Evolutionary conservation across 2,113 vertebrate species (phyloP), one percentile per base, ranked within the genome.

Genomic region (Urocynchramus pylzowi): DNA sequence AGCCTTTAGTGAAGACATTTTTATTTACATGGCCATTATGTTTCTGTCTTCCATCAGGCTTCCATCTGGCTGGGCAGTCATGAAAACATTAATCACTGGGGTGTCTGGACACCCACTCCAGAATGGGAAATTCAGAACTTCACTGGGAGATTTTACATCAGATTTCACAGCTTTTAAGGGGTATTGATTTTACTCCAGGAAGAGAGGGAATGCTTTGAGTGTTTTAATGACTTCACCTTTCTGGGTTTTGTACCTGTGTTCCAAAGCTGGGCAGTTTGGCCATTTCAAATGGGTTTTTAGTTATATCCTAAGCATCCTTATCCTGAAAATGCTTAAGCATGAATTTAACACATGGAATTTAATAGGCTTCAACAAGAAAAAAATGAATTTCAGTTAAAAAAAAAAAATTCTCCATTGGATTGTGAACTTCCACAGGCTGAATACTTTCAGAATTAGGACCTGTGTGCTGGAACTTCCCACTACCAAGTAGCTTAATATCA

Each of bases 1-100:
- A 23, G 57, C 41, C 35, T 71, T 78, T 31, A 74, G 52, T 50
- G 54, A 89, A 77, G 80, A 81, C 20, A 33, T 76, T 85, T 93
- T 86, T 84, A 89, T 89, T 93, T 80, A 59, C 68, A n/a, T 56
- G 63, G 31, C 11, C 75, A 9, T 84, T 78, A 45, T 71, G 33
- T 59, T 74, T 74, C 68, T 92, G 39, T 42, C 50, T 86, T 65
- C 68, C 35, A 37, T 42, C 94, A 92, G 59, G 63, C n/a, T 85
- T 73, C 90, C 71, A 84, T 80, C 83, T 96, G 89, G 45, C 83
- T 81, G 64, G 83, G 80, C 5, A 14, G 47, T 26, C 45, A 28
- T 39, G 37, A 33, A 74, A 15, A 30, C 11, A 80, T 92, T 88
- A 47, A 89, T 97, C 79, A 50, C 11, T 61, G 30, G 18, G 23